A percentile compares a stretch with the other conserved stretches of the same genome.
phyloP scores from a whole-genome alignment of 1,140 invertebrate genomes.

The Triops longicaudatus region DNA sequence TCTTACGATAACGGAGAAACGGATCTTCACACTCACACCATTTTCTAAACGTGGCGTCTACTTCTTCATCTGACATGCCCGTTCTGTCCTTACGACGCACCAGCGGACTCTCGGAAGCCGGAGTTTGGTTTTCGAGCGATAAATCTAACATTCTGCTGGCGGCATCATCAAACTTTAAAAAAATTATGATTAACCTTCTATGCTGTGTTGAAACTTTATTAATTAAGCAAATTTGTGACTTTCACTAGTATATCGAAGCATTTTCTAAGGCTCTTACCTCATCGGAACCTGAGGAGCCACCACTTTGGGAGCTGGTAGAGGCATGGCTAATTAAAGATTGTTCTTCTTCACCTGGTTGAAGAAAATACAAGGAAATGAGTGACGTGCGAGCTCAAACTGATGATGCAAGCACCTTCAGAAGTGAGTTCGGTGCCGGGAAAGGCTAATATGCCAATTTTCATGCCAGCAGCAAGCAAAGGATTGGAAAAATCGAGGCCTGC shows the following conservation, averaged over 20 bases:
- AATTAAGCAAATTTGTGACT: too few relatives aligned
- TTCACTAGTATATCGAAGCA: background rate
- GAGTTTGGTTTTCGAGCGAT: background rate
- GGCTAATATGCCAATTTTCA: slow-evolving; percentile 25
- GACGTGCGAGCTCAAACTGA: background rate
- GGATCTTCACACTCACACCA: slow-evolving; percentile 70
- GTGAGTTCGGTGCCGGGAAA: background rate
- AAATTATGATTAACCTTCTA: background rate
- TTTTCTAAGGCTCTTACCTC: background rate
- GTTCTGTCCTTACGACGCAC: slow-evolving; percentile 32
- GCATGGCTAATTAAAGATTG: background rate
- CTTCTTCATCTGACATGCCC: slow-evolving; percentile 66
- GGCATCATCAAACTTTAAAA: background rate
- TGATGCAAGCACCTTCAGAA: background rate
- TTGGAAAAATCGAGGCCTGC: slow-evolving; percentile 19
- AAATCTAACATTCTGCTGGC: background rate
- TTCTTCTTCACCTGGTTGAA: background rate
- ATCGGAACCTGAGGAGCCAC: background rate
- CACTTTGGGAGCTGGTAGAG: background rate
- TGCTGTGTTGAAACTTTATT: too few relatives aligned
- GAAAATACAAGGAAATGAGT: background rate
- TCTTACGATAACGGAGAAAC: slow-evolving; percentile 64
- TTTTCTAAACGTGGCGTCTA: slow-evolving; percentile 69
- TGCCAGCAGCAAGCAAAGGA: slow-evolving; percentile 28
- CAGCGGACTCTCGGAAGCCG: slow-evolving; percentile 16